These are phyloP conservation scores for Petrocephalus sullivani DNA, from an alignment of 2,797 vertebrate species.

Conservation along the genomic window DNA sequence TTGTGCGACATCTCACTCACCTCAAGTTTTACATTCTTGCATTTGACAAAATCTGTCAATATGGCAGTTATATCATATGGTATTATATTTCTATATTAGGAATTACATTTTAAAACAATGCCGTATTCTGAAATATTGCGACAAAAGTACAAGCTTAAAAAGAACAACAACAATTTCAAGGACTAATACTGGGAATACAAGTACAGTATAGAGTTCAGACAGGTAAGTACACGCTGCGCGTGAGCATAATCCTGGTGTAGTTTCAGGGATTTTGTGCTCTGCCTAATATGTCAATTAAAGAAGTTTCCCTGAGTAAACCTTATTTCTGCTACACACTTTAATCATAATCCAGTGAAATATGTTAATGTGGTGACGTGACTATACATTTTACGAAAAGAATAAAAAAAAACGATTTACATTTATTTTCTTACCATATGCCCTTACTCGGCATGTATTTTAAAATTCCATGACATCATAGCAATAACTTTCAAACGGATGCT, in stretches of 20 bases:
- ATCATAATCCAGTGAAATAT: neutral
- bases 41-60: neutral
- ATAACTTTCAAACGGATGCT: no score
- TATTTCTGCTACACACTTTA: neutral
- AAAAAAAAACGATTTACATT: neutral
- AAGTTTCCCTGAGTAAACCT: neutral
- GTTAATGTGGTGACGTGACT: neutral
- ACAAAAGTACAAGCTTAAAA: neutral
- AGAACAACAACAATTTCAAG: neutral
- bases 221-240: neutral
- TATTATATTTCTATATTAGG: neutral
- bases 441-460: neutral
- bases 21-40: neutral
- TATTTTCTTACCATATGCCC: neutral
- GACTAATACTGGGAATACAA: neutral
- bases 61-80: neutral
- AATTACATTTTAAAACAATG: neutral
- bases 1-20: neutral
- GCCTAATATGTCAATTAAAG: neutral
- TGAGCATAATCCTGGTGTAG: neutral
- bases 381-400: no score
- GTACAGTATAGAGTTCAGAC: neutral
- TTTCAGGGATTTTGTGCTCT: neutral
- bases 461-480: neutral
- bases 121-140: neutral